Evolutionary conservation across 92 coral and sea anemone genomes (phyloP).

Genomic region (Montipora capitata): DNA sequence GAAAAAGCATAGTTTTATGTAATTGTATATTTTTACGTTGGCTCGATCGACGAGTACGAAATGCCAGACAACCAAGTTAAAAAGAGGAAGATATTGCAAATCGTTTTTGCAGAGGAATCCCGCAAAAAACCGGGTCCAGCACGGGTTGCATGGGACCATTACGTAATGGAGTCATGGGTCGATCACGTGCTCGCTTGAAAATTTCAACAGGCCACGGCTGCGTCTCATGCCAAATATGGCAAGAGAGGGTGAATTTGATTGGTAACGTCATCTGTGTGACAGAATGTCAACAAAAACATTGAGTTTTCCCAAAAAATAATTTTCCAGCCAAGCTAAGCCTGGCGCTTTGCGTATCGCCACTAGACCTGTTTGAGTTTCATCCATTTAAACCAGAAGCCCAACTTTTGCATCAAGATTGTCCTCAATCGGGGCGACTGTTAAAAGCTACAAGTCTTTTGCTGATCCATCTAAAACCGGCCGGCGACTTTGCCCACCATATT

Average conservation of each 20-base stretch:
- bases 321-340: slow-evolving; percentile 62
- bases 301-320: slow-evolving; percentile 88
- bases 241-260: slow-evolving; percentile 77
- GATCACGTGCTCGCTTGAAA: not conserved
- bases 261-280: slow-evolving; percentile 87
- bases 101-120: too few relatives aligned
- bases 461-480: not conserved
- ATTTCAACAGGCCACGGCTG: not conserved
- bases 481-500: slow-evolving; percentile 1
- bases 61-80: too few relatives aligned
- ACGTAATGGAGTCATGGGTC: slow-evolving; percentile 6
- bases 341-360: slow-evolving; percentile 16
- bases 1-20: too few relatives aligned
- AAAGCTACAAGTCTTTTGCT: not conserved
- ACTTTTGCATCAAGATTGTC: not conserved
- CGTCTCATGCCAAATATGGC: slow-evolving; percentile 81
- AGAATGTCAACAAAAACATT: slow-evolving; percentile 97
- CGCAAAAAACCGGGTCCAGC: not conserved
- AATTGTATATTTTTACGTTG: too few relatives aligned
- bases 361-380: not conserved
- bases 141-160: not conserved
- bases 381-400: not conserved
- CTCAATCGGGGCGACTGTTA: not conserved
- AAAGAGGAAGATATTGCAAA: too few relatives aligned
- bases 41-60: too few relatives aligned